These are phyloP conservation scores for Ophion costatus DNA, from an alignment of 2,888 invertebrate genomes.

Conservation along the genomic window DNA sequence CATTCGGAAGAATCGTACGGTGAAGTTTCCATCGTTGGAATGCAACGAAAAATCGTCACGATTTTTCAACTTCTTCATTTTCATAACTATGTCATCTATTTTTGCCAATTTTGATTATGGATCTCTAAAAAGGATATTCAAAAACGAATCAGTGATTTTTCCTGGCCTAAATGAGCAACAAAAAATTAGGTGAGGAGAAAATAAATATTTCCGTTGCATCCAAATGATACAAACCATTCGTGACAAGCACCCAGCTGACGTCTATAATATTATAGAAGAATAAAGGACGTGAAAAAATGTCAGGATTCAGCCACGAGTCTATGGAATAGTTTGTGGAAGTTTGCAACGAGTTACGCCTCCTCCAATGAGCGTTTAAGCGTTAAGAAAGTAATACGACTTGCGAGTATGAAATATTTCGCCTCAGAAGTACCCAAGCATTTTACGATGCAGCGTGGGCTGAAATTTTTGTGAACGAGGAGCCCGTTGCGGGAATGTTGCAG, in stretches of 20 bases:
- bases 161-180: neutral
- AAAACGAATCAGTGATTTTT: too few species aligned
- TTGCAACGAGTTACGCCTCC: neutral
- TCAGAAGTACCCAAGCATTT: conserved; percentile 24
- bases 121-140: too few species aligned
- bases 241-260: too few species aligned
- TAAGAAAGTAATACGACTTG: neutral
- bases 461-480: conserved; percentile 22
- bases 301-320: neutral
- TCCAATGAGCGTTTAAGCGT: neutral
- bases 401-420: conserved; percentile 14
- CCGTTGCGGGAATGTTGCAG: conserved; percentile 29
- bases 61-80: too few species aligned
- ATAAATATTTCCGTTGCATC: conserved; percentile 1
- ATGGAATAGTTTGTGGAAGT: neutral
- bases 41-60: too few species aligned
- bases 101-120: too few species aligned
- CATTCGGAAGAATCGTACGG: too few species aligned
- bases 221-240: neutral
- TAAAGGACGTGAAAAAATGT: neutral
- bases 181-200: neutral
- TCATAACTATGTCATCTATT: too few species aligned
- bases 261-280: neutral
- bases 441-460: conserved; percentile 25
- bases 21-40: neutral